Base-by-base conservation (phyloP, 2,888 invertebrate species). In the Callyntrura guangdongensis region DNA sequence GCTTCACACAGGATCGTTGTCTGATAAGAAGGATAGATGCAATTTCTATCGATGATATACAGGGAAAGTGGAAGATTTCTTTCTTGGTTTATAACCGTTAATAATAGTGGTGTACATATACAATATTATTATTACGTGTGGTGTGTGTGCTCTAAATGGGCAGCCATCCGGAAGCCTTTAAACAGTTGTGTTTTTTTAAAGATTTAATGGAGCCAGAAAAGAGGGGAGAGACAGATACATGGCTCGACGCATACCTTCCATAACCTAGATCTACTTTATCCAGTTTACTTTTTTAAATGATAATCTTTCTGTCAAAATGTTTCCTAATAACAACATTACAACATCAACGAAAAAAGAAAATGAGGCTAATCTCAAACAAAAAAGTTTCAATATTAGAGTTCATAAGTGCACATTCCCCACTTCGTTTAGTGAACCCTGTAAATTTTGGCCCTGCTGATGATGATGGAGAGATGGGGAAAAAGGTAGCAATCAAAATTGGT, bases 401-500 rank as follows among this genome's bases (percentile, higher is more conserved):
- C 14, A 14, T 14, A 25, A 20, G 22, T 5, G 67, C 27, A 67
- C 67, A 25, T 22, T 12, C 67, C 8, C 8, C n/a, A n/a, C 36
- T 45, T 9, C n/a, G 47, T 47, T 17, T 12, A 47, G n/a, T 9
- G 6, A 12, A 25, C 17, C 17, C 12, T 53, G 81, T 27, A 36
- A 59, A 59, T 56, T 79, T 67, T 27, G 4, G 14, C 45, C 45
- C 20, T 61, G 59, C n/a, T n/a, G n/a, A n/a, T n/a, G n/a, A n/a
- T n/a, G n/a, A n/a, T n/a, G n/a, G n/a, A n/a, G 64, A 83, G 47
- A 47, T n/a, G 67, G 77, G 25, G n/a, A n/a, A 77, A 91, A 91
- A 91, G 91, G 91, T 89, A 91, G 91, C 91, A 91, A 91, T 91
- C 88, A 88, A 89, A 88, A 84, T 53, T 81, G 88, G 91, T 88